These are phyloP conservation scores for Linyphia triangularis DNA, from an alignment of 2,888 invertebrate species.

Conservation along the genomic window DNA sequence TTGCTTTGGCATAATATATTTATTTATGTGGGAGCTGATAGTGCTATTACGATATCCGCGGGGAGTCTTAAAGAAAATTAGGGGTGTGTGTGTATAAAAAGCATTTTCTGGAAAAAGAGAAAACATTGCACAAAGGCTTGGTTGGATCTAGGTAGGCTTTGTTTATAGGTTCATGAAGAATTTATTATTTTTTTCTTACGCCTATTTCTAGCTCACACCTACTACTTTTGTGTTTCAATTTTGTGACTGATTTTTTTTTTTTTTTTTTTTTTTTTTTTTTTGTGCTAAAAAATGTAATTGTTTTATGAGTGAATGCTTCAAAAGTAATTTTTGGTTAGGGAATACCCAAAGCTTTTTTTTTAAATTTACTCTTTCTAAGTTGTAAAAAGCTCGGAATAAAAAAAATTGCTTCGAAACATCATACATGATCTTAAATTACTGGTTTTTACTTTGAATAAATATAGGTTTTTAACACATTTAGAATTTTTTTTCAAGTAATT, in stretches of 20 bases:
- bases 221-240: neutral
- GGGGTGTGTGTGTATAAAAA: conserved; percentile 44
- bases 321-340: neutral
- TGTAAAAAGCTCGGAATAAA: too few species aligned
- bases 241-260: neutral
- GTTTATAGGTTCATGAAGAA: neutral
- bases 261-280: conserved; percentile 3
- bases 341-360: too few species aligned
- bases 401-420: too few species aligned
- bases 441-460: too few species aligned
- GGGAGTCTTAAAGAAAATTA: conserved; percentile 51
- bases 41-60: conserved; percentile 33
- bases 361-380: too few species aligned
- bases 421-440: too few species aligned
- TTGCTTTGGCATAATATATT: conserved; percentile 30
- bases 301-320: conserved; percentile 3
- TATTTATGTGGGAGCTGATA: conserved; percentile 32
- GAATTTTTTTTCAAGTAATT: too few species aligned
- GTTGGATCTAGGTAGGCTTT: conserved; percentile 18
- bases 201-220: too few species aligned
- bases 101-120: conserved; percentile 28
- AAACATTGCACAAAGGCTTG: conserved; percentile 15
- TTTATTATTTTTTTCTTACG: neutral
- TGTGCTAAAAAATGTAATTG: neutral
- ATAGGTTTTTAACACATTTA: too few species aligned